Conservation (phyloP, 1,140 invertebrate genomes). For the Pentalonia nigronervosa region DNA sequence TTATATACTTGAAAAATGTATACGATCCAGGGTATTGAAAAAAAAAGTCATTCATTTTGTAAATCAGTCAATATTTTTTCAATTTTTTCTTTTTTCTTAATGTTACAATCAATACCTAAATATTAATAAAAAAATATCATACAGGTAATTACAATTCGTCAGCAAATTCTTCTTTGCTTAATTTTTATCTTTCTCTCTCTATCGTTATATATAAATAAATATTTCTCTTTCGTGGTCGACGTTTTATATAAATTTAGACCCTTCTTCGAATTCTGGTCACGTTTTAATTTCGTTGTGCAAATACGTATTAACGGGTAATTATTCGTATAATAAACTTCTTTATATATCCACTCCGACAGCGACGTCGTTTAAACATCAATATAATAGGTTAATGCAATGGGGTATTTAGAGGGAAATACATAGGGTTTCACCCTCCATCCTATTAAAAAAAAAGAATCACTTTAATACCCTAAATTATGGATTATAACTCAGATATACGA, state of each 20-base stretch:
- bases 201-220: too few relatives aligned
- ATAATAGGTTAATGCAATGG: background rate
- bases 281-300: slow-evolving; percentile 17
- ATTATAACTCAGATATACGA: background rate
- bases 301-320: background rate
- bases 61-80: too few relatives aligned
- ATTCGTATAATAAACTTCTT: background rate
- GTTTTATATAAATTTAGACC: background rate
- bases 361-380: background rate
- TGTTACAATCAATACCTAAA: too few relatives aligned
- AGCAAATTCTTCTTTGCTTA: background rate
- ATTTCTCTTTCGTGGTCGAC: background rate
- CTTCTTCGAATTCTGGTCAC: background rate
- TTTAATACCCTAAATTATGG: background rate
- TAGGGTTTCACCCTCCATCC: background rate
- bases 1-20: too few relatives aligned
- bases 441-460: background rate
- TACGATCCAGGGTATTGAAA: too few relatives aligned
- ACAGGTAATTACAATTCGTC: background rate
- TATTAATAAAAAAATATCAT: too few relatives aligned
- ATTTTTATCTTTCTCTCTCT: too few relatives aligned
- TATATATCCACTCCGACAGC: background rate
- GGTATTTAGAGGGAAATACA: background rate
- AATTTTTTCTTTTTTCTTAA: too few relatives aligned
- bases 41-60: too few relatives aligned